Conservation (phyloP, 2,113 vertebrate genomes). For the Lipotes vexillifer region DNA sequence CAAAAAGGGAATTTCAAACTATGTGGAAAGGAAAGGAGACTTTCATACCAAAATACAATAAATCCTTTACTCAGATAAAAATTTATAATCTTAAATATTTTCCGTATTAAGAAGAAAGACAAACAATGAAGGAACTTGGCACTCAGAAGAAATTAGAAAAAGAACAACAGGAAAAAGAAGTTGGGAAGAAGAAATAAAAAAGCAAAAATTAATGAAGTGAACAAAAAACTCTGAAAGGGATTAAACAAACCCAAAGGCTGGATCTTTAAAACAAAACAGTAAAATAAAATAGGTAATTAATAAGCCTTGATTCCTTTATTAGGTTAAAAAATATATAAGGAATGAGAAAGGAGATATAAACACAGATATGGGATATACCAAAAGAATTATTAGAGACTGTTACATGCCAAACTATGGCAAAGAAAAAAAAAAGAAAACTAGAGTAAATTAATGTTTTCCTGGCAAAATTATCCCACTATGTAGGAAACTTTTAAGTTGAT, state of each 20-base stretch:
- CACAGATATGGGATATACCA: not conserved
- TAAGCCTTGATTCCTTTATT: not conserved
- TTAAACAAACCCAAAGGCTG: not conserved
- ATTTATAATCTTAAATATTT: constrained; percentile 17
- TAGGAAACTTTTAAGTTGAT: not conserved
- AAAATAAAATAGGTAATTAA: not conserved
- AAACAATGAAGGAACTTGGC: not conserved
- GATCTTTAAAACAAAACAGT: not conserved
- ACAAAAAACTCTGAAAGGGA: not conserved
- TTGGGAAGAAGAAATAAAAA: constrained; percentile 13
- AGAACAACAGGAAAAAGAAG: not conserved
- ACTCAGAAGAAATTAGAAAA: not conserved
- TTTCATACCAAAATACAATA: not conserved
- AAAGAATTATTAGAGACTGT: not conserved
- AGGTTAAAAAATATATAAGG: constrained; percentile 7
- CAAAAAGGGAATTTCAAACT: not conserved
- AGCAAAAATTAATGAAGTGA: constrained; percentile 13
- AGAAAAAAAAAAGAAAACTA: not conserved
- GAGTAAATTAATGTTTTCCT: not conserved
- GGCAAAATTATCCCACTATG: not conserved
- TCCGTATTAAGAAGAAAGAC: not conserved
- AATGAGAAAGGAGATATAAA: not conserved
- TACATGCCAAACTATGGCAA: not conserved
- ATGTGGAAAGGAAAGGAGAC: not conserved
- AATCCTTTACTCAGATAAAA: constrained; percentile 22